A percentile compares a stretch with the other conserved stretches of the same genome.
Evolutionary conservation across 2,797 vertebrate genomes (phyloP).

Genomic region (Apodemus agrarius): DNA sequence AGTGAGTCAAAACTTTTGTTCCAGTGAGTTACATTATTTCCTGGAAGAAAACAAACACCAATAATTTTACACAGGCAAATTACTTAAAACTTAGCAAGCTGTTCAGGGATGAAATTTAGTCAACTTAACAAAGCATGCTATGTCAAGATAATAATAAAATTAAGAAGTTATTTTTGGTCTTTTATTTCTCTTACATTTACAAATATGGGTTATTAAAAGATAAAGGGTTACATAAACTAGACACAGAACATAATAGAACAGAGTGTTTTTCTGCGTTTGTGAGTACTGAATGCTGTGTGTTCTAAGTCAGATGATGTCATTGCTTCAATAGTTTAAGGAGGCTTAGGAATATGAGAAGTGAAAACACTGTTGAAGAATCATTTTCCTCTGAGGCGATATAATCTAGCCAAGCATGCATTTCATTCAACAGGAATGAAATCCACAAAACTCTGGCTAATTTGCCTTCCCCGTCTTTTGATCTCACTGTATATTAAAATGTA

Average conservation of each 20-base stretch:
- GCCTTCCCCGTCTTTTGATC: not conserved
- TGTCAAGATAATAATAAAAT: not conserved
- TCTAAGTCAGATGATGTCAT: conserved; percentile 48
- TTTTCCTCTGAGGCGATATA: not conserved
- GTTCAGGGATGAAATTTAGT: not conserved
- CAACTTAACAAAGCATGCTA: not conserved
- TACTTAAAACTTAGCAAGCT: not conserved
- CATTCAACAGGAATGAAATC: not conserved
- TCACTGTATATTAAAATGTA: not conserved
- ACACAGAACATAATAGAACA: not conserved
- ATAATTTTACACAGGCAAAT: conserved; percentile 57
- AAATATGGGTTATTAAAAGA: conserved; percentile 10
- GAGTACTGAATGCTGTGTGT: not conserved
- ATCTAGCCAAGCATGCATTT: not conserved
- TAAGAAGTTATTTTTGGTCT: not conserved
- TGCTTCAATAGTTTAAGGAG: conserved; percentile 43
- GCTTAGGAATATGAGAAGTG: conserved; percentile 11
- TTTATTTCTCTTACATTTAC: not conserved
- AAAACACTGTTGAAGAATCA: conserved; percentile 44
- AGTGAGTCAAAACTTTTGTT: conserved; percentile 34
- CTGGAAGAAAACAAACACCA: not conserved
- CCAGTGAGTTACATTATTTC: not conserved
- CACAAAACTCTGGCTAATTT: not conserved
- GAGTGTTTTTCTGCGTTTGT: not conserved
- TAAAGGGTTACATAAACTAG: not conserved